Percentiles rank a stretch among this genome's conserved stretches.
These are phyloP conservation scores for Hetaerina americana DNA, from an alignment of 1,140 invertebrate species.

Conservation along the genomic window DNA sequence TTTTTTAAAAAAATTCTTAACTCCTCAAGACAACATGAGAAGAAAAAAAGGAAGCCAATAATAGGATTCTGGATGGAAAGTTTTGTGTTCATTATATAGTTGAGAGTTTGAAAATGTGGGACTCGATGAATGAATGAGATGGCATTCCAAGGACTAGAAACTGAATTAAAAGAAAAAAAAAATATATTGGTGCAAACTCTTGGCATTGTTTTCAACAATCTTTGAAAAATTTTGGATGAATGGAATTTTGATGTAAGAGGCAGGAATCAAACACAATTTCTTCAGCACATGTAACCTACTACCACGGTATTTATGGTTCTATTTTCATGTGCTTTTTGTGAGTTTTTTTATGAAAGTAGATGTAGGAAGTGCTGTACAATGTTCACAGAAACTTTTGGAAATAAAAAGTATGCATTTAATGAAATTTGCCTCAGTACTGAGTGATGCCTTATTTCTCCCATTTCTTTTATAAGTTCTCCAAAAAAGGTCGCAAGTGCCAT, in stretches of 20 bases:
- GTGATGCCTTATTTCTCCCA: too few relatives aligned
- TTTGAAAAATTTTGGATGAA: background rate
- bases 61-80: background rate
- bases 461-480: too few relatives aligned
- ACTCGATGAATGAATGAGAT: background rate
- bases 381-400: background rate
- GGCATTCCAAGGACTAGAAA: background rate
- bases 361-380: background rate
- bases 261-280: background rate
- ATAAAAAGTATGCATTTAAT: background rate
- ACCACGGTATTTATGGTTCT: background rate
- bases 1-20: background rate
- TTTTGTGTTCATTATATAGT: background rate
- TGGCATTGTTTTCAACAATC: background rate
- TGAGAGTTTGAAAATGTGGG: background rate
- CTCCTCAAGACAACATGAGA: background rate
- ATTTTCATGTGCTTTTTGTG: background rate
- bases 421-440: too few relatives aligned
- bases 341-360: constrained; percentile 1
- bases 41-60: too few relatives aligned
- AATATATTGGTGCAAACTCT: background rate
- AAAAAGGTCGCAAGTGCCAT: too few relatives aligned
- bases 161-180: background rate
- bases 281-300: background rate
- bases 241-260: background rate